Base-by-base conservation (phyloP, 1,140 invertebrate species). In the Drosophila ironensis region DNA sequence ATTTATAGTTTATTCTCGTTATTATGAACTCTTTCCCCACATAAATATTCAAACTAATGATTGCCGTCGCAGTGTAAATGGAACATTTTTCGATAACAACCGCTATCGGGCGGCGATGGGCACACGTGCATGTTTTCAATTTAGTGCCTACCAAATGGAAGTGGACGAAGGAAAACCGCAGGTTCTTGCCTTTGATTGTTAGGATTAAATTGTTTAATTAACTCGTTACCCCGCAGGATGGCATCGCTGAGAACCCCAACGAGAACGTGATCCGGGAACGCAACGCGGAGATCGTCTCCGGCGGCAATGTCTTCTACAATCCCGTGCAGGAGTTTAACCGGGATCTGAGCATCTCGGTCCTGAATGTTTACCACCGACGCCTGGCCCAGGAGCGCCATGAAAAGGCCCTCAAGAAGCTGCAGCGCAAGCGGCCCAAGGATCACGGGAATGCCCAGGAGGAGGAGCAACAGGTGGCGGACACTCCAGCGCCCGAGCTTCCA, bases 261-360 rank as follows among this genome's bases (percentile, higher is more conserved):
- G 37, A 47, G 11, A 61, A 66, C 33, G 66, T 87, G n/a, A 78
- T 89, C 33, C 60, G 50, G 0, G 89, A 90, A 53, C 69, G 84
- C 4, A 84, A 75, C 14, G 84, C 89, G 0, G 73, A 89, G 30
- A 90, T 90, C 11, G 66, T 90, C 22, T 80, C 78, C 3, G 84
- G 89, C n/a, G 89, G 88, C 11, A 72, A 95, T 88, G 97, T 99
- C 0, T 99, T 99, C 91, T 99, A 99, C 86, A 99, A 99, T 91
- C 97, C 97, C 2, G 98, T 98, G 11, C 98, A 99, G 91, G 96
- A 99, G 91, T 99, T 99, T 80, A 99, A 99, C 88, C 92, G 98
- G 78, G 98, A 99, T 91, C 90, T 99, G n/a, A 98, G 93, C 90
- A 92, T 95, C 73, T 91, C 92, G 2, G 93, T 93, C 1, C 69